These are phyloP conservation scores for Sternotherus odoratus DNA, from an alignment of 2,797 vertebrate genomes.

Conservation along the genomic window DNA sequence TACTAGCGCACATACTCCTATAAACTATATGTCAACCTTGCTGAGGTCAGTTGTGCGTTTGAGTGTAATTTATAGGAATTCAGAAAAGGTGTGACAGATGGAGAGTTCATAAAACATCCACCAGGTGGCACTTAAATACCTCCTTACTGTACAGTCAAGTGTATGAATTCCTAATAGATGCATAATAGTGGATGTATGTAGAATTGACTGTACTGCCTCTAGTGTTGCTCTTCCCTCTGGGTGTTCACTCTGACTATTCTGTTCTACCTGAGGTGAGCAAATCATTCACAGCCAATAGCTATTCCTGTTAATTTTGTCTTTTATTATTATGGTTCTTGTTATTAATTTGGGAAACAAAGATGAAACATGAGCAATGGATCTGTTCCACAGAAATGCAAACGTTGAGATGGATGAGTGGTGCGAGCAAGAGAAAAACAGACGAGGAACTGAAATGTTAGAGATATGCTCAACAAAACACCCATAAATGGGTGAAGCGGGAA, in stretches of 20 bases:
- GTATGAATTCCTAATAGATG: not conserved
- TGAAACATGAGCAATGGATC: not conserved
- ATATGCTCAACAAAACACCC: not conserved
- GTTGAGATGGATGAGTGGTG: not conserved
- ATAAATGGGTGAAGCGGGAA: not conserved
- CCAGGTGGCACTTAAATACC: slow-evolving; percentile 54
- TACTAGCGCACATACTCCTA: not conserved
- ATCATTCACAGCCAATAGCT: not conserved
- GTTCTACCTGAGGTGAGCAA: not conserved
- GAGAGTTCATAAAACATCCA: not conserved
- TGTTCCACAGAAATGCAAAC: not conserved
- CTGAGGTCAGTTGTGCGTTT: too few species aligned
- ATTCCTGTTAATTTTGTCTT: not conserved
- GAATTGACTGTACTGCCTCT: not conserved
- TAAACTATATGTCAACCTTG: not conserved
- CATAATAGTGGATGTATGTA: not conserved
- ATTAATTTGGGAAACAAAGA: not conserved
- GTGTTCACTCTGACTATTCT: not conserved
- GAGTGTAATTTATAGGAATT: not conserved
- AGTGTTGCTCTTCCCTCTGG: not conserved
- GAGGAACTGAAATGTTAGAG: not conserved
- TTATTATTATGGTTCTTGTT: not conserved
- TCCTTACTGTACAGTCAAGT: not conserved
- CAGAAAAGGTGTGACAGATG: not conserved
- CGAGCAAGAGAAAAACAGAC: not conserved